Base-by-base conservation (phyloP, 2,113 vertebrate species). In the Menidia beryllina region DNA sequence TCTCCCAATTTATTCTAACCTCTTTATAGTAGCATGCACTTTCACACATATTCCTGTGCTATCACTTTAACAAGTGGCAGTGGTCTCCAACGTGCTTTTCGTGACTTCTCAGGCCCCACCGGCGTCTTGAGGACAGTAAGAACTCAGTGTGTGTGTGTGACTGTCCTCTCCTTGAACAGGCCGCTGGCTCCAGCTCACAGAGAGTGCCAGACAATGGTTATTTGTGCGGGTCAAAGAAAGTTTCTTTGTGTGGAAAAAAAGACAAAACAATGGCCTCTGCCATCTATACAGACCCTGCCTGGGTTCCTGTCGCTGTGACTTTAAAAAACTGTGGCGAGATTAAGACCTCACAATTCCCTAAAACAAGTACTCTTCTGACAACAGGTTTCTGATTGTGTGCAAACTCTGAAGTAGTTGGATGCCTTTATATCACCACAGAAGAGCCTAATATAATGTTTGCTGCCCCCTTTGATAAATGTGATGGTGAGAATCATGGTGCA, bases 191-290 rank as follows among this genome's bases (percentile, higher is more conserved):
- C 57, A 48, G 71, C 20, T 23, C 52, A 49, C 39, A 49, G 59
- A 88, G 83, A 75, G 43, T 62, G 36, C 23, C 17, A 30, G 53
- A 92, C 82, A 91, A 92, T 90, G 52, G 72, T 45, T 57, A 61
- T 81, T 75, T 89, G 81, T 83, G 45, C 27, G 51, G 63, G 58
- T 79, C 75, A 76, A 71, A 80, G 61, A 87, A 75, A 69, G 71
- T 82, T 78, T 79, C 63, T 88, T 88, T 89, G 82, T 81, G 50
- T 66, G 5, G 3, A 61, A 64, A 63, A 38, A 55, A 34, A 43
- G 17, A 52, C 4, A 36, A 72, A 84, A 89, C 84, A 91, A 76
- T 82, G 48, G 54, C 66, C 56, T 56, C 26, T 62, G 51, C 49
- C 64, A 63, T 65, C 58, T 47, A 19, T 2, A 54, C 7, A 20